Evolutionary conservation across 1,140 invertebrate species (phyloP).

Genomic region (Platyura marginata): DNA sequence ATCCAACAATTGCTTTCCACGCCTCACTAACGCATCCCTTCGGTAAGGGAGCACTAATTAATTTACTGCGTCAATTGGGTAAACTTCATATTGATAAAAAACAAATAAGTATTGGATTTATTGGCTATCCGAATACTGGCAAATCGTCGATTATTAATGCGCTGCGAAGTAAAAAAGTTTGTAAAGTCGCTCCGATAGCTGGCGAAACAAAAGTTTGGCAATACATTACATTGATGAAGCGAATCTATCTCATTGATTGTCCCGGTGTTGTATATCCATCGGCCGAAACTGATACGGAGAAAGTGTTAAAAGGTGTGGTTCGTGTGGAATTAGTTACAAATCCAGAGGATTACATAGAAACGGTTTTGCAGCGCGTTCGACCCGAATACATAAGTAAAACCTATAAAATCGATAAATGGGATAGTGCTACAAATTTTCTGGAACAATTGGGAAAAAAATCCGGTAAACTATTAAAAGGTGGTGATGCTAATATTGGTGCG

Average conservation of each 20-base stretch:
- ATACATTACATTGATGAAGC: conserved; percentile 94
- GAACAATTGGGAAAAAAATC: conserved; percentile 71
- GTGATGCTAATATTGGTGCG: conserved; percentile 79
- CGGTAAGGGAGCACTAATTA: conserved; percentile 95
- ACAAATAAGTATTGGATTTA: conserved; percentile 97
- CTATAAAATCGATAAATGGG: conserved; percentile 73
- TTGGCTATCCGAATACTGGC: conserved; percentile 98
- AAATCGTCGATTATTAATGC: conserved; percentile 99
- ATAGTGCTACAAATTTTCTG: conserved; percentile 70
- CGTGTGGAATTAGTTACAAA: conserved; percentile 85
- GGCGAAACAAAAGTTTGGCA: conserved; percentile 99
- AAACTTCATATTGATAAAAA: conserved; percentile 91
- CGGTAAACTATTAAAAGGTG: conserved; percentile 89
- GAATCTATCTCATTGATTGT: conserved; percentile 97
- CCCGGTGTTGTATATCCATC: conserved; percentile 96
- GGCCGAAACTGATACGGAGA: conserved; percentile 81
- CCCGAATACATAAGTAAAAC: conserved; percentile 80
- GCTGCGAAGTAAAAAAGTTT: conserved; percentile 83
- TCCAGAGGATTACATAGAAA: conserved; percentile 86
- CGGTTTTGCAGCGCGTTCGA: conserved; percentile 74
- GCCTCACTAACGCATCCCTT: conserved; percentile 96
- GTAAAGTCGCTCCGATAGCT: conserved; percentile 96
- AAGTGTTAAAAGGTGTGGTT: conserved; percentile 90
- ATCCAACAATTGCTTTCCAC: conserved; percentile 96
- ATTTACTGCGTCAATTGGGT: conserved; percentile 88